Evolutionary conservation across 2,888 invertebrate genomes (phyloP).

Genomic region (Acrobeloides nanus): DNA sequence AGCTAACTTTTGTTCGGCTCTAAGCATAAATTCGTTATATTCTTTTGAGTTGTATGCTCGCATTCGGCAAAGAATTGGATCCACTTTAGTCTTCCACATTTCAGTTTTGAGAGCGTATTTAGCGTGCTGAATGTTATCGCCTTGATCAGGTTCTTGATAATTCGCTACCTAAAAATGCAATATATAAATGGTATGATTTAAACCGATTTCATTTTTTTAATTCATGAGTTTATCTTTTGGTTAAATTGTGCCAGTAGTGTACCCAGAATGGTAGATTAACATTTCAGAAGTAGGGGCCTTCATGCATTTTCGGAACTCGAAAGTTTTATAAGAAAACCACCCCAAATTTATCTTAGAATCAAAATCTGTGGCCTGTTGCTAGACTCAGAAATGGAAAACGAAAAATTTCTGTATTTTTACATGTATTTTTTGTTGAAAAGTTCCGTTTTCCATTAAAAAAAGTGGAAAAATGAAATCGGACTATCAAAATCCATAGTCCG

Average conservation of each 20-base stretch:
- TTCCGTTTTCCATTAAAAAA: too few species aligned
- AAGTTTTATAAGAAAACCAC: neutral
- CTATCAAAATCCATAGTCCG: too few species aligned
- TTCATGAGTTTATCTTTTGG: neutral
- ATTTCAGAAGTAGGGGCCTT: too few species aligned
- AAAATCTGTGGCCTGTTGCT: too few species aligned
- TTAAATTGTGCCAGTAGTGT: neutral
- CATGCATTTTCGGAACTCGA: neutral
- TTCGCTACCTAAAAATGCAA: constrained; percentile 15
- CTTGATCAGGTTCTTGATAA: constrained; percentile 21
- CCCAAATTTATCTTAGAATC: too few species aligned
- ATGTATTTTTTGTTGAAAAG: too few species aligned
- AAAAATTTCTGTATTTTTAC: too few species aligned
- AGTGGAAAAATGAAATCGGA: too few species aligned
- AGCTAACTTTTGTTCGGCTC: constrained; percentile 14
- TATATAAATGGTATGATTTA: neutral
- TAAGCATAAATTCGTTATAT: constrained; percentile 13
- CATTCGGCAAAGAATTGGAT: constrained; percentile 33
- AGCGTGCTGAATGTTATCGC: constrained; percentile 15
- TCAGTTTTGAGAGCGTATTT: constrained; percentile 24
- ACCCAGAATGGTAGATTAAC: too few species aligned
- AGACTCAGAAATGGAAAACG: too few species aligned
- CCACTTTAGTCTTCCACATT: constrained; percentile 28
- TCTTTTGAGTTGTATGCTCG: constrained; percentile 23
- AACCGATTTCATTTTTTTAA: neutral